Percentiles rank a stretch among this genome's conserved stretches.
Evolutionary conservation across 2,888 invertebrate species (phyloP).

Genomic region (Luperina testacea): DNA sequence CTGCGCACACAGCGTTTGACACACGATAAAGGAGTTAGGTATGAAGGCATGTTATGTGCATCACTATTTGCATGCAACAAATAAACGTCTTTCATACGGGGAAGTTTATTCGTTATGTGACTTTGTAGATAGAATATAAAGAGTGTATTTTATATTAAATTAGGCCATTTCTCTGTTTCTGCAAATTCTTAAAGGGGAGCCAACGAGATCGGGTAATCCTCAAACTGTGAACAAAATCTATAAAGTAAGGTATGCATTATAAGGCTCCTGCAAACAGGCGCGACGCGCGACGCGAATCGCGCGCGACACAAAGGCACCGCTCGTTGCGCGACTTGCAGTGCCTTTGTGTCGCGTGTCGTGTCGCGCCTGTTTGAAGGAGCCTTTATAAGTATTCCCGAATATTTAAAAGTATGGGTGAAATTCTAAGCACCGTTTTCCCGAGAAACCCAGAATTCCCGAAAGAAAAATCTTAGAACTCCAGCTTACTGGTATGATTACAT

Average conservation of each 20-base stretch:
- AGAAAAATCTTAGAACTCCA: too few species aligned
- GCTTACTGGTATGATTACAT: too few species aligned
- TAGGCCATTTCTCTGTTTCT: not conserved
- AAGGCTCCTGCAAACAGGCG: too few species aligned
- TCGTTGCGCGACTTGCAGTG: too few species aligned
- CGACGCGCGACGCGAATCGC: too few species aligned
- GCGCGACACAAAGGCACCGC: too few species aligned
- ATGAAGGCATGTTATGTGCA: not conserved
- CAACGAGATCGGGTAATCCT: not conserved
- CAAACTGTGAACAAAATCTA: not conserved
- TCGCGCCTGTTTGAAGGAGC: too few species aligned
- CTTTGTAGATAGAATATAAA: not conserved
- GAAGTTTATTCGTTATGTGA: not conserved
- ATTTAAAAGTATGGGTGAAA: not conserved
- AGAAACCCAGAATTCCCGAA: not conserved
- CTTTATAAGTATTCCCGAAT: not conserved
- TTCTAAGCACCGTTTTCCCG: not conserved
- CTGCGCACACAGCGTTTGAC: slow-evolving; percentile 7
- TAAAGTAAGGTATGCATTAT: not conserved
- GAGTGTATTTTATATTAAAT: not conserved
- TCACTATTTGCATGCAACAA: not conserved
- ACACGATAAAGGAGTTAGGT: not conserved
- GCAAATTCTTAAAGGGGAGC: not conserved
- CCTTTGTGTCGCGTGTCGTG: too few species aligned
- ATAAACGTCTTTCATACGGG: not conserved